Evolutionary conservation across 2,113 vertebrate genomes (phyloP).

Genomic region (Megaceryle maxima): DNA sequence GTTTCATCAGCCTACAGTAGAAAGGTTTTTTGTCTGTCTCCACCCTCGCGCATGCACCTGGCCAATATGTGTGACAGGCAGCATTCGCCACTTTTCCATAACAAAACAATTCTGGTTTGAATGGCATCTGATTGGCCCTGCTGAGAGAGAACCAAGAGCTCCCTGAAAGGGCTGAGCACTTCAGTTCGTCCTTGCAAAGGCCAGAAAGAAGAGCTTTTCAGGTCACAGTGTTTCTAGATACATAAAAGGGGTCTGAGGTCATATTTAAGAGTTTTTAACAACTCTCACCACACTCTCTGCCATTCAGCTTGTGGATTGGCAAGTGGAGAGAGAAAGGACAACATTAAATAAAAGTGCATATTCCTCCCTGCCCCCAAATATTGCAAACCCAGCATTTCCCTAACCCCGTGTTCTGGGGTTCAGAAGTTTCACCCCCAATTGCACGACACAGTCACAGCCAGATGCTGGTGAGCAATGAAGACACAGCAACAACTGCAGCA

Average conservation of each 20-base stretch:
- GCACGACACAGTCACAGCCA: not conserved
- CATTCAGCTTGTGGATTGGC: not conserved
- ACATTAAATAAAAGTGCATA: not conserved
- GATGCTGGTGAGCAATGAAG: rapidly evolving
- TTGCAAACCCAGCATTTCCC: not conserved
- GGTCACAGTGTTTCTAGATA: not conserved
- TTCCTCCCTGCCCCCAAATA: not conserved
- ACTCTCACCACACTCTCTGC: not conserved
- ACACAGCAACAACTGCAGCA: not conserved
- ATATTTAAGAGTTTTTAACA: not conserved
- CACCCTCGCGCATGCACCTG: not conserved
- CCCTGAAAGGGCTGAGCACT: not conserved
- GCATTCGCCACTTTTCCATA: not conserved
- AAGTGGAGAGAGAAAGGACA: not conserved
- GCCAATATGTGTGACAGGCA: not conserved
- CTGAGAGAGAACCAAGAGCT: not conserved
- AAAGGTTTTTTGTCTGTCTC: not conserved
- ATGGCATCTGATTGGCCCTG: slow-evolving; percentile 25
- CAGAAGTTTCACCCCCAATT: not conserved
- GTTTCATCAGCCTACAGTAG: not conserved
- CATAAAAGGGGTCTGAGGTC: not conserved
- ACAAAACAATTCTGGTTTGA: not conserved
- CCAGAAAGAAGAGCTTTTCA: not conserved
- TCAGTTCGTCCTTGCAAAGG: not conserved
- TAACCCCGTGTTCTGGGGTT: not conserved